These are phyloP conservation scores for Steinernema hermaphroditum DNA, from an alignment of 2,888 invertebrate genomes.

Conservation along the genomic window DNA sequence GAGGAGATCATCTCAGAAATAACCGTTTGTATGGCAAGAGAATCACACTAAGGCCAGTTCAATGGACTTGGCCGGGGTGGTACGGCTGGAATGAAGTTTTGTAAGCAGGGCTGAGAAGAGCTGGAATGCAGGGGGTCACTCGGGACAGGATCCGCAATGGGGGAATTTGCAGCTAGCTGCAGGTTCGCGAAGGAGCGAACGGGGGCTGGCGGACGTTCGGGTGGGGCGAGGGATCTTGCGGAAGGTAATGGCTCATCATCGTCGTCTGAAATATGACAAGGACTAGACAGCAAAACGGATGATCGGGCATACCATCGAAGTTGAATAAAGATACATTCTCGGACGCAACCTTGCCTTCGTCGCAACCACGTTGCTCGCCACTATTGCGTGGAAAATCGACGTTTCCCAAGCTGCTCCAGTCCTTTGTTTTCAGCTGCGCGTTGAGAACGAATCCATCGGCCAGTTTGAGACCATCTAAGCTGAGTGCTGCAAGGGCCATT, in stretches of 20 bases:
- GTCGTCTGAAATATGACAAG: slow-evolving; percentile 13
- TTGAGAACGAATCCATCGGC: slow-evolving; percentile 40
- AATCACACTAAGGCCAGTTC: slow-evolving; percentile 17
- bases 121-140: slow-evolving; percentile 22
- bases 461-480: slow-evolving; percentile 66
- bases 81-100: slow-evolving; percentile 25
- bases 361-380: slow-evolving; percentile 11
- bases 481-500: slow-evolving; percentile 75
- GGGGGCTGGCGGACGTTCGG: slow-evolving; percentile 19
- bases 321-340: slow-evolving; percentile 21
- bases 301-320: neutral
- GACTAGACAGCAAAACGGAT: too few species aligned
- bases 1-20: slow-evolving; percentile 15
- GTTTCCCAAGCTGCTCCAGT: slow-evolving; percentile 42
- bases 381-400: neutral
- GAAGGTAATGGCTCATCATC: neutral
- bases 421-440: slow-evolving; percentile 48
- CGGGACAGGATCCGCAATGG: neutral
- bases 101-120: slow-evolving; percentile 4
- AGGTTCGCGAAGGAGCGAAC: slow-evolving; percentile 24
- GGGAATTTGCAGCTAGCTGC: neutral
- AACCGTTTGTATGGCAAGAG: neutral
- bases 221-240: neutral
- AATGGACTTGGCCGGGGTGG: slow-evolving; percentile 26
- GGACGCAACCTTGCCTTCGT: slow-evolving; percentile 4